These are phyloP conservation scores for Phrynosoma blainvillii DNA, from an alignment of 2,113 vertebrate species.

Conservation along the genomic window DNA sequence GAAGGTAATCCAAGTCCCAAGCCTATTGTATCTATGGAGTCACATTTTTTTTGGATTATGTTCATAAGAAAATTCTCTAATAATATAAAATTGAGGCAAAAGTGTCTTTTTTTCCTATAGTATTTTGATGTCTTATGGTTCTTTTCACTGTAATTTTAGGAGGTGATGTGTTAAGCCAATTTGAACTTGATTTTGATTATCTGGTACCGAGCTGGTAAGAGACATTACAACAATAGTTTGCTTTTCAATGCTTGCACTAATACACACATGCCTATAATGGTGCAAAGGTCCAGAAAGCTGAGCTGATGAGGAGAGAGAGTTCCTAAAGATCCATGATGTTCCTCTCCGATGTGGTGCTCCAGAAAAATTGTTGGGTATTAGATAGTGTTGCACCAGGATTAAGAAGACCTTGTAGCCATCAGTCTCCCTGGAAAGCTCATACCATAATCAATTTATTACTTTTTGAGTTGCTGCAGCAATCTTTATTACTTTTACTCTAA, in stretches of 20 bases:
- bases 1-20: not conserved
- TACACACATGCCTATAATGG: not conserved
- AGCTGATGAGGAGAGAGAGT: not conserved
- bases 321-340: not conserved
- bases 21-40: not conserved
- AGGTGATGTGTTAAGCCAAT: constrained; percentile 82
- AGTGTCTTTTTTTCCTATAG: not conserved
- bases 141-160: constrained; percentile 64
- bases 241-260: not conserved
- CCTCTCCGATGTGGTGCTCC: not conserved
- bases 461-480: not conserved
- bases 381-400: not conserved
- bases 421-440: too few species aligned
- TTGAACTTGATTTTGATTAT: constrained; percentile 80
- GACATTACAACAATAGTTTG: not conserved
- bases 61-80: not conserved
- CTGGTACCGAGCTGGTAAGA: constrained; percentile 76
- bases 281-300: not conserved
- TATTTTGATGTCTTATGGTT: accelerated
- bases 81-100: not conserved
- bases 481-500: not conserved
- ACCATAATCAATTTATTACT: too few species aligned
- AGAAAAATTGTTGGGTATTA: not conserved
- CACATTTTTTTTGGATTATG: not conserved
- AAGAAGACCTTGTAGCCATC: not conserved